Evolutionary conservation across 2,797 vertebrate genomes (phyloP), one percentile per base, ranked within the genome.

Genomic region (Danio choprae): DNA sequence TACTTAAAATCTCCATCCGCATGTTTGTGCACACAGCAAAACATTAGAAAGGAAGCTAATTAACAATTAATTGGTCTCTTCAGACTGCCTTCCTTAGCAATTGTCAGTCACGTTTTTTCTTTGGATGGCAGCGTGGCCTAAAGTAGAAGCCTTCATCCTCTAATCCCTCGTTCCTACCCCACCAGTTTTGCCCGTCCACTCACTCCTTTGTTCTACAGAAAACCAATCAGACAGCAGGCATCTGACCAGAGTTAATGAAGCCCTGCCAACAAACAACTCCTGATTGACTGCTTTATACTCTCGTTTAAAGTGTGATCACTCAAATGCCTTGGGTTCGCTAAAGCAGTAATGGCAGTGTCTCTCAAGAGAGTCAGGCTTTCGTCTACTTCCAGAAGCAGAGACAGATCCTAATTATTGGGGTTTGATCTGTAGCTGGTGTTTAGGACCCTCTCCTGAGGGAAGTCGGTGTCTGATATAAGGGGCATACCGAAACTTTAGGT

Each of bases 41-140:
- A 89, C 88, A 92, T 90, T 85, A 86, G 82, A 89, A 90, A 86
- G 81, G 73, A 90, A 90, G 86, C 88, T 89, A 91, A 93, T 93
- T 92, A 92, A 92, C 87, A 91, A 93, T 91, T 93, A 93, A 94
- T 92, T 92, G 91, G 89, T 86, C 84, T 79, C 91, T 91, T 92
- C 88, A 91, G 90, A 89, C 86, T 88, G 85, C 88, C 86, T 84
- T 81, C 84, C 79, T 74, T 82, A 44, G 82, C 83, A 74, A 90
- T 89, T 93, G 90, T 91, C 90, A 89, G 87, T 91, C 87, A 90
- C 86, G 10, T 90, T 86, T 78, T 75, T 86, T 87, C 89, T 89
- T 89, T 81, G 84, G 82, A 87, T 78, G 82, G 81, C 75, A 84
- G 84, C 86, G 40, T 12, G 46, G 72, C 62, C 55, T 65, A 69